Conservation (phyloP, 2,888 invertebrate genomes). For the Acheta domesticus region DNA sequence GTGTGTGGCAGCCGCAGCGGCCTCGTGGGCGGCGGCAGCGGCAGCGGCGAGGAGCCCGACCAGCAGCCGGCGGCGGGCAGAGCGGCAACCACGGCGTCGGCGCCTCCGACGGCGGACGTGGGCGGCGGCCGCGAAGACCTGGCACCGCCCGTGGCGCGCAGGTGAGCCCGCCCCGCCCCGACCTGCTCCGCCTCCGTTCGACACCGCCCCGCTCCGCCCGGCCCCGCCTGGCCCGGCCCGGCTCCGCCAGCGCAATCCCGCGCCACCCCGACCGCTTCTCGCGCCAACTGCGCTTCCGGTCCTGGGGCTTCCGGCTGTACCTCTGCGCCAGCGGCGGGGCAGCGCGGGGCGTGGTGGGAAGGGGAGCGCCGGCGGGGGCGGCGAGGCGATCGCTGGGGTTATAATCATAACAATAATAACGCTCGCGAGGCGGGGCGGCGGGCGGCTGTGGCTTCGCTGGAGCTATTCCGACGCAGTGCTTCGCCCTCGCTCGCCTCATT, state of each 20-base stretch:
- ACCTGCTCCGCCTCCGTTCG: neutral
- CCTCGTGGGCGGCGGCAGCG: neutral
- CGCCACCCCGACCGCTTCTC: neutral
- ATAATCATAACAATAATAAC: neutral
- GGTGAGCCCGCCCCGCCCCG: neutral
- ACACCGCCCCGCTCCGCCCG: too few species aligned
- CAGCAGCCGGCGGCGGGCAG: neutral
- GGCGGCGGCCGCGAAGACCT: neutral
- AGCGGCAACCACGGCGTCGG: neutral
- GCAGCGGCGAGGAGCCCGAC: slow-evolving; percentile 1
- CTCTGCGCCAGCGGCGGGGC: neutral
- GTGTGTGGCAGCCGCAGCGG: neutral
- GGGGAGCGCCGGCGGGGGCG: neutral
- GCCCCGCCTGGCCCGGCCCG: neutral
- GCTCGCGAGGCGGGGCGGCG: neutral
- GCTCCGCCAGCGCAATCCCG: neutral
- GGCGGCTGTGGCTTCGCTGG: neutral
- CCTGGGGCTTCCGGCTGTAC: neutral
- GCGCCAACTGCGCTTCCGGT: too few species aligned
- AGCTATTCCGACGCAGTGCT: neutral
- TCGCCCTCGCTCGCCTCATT: neutral
- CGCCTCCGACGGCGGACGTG: neutral
- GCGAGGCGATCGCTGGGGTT: neutral
- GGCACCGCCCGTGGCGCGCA: neutral
- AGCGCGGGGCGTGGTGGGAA: neutral